Base-by-base conservation (phyloP, 2,113 vertebrate genomes). In the Strix aluco region DNA sequence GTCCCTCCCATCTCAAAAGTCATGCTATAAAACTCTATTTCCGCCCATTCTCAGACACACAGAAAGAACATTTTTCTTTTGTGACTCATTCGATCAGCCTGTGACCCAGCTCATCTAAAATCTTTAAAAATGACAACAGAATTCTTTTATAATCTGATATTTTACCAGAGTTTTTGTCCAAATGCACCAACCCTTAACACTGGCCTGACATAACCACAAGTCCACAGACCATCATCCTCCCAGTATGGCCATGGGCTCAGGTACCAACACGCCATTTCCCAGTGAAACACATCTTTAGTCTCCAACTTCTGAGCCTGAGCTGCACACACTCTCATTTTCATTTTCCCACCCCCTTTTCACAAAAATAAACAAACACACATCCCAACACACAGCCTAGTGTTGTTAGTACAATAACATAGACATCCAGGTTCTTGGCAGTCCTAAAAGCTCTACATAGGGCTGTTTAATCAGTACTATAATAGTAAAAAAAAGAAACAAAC, bases 361-460 rank as follows among this genome's bases (percentile, higher is more conserved):
- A 34, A 57, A 83, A 82, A 90, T 5, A n/a, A 78, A 29, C 13
- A 52, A 8, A 6, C 54, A 42, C 5, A 8, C 10, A 11, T 14
- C 27, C 32, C 70, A 59, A 36, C 4, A 49, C 30, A 16, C 12
- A 67, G 18, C 18, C 27, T 73, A 47, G 4, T 2, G 12, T 17
- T 38, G 13, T 9, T 15, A 38, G 7, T 3, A 6, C 23, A 71
- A 0, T 16, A 58, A 10, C 61, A 34, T 0, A 2, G 47, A 52
- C 15, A 36, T 57, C 52, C 54, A 85, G 47, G 6, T 34, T 71
- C 81, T 65, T 80, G 15, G 52, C 47, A 90, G 23, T 18, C 38
- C 21, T 72, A 22, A 49, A 77, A 3, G 19, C 7, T 59, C 11
- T 55, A 5, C 8, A 14, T 3, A 57, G 22, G 13, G 7, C 5